These are phyloP conservation scores for Drosophila siamana DNA, from an alignment of 2,888 invertebrate genomes.

Conservation along the genomic window DNA sequence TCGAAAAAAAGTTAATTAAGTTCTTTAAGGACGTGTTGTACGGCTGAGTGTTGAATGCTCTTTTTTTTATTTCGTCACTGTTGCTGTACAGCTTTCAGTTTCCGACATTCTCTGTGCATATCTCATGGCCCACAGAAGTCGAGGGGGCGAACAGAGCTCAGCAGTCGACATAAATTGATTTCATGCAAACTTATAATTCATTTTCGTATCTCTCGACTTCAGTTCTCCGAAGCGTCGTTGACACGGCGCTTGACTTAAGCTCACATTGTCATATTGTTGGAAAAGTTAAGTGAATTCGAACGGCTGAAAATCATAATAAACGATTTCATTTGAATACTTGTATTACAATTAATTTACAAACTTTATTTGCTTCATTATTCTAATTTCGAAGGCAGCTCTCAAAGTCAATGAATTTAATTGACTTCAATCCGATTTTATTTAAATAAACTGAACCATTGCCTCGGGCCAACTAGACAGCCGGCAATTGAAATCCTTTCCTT, in stretches of 20 bases:
- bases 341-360: not conserved
- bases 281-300: not conserved
- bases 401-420: conserved; percentile 36
- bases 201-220: conserved; percentile 46
- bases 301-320: not conserved
- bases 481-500: conserved; percentile 44
- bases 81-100: not conserved
- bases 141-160: conserved; percentile 1
- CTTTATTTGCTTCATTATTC: conserved; percentile 14
- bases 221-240: conserved; percentile 15
- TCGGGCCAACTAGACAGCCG: not conserved
- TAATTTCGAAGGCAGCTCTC: conserved; percentile 19
- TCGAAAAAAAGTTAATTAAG: conserved; percentile 72
- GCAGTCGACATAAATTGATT: conserved; percentile 65
- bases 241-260: too few species aligned
- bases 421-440: conserved; percentile 45
- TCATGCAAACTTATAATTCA: conserved; percentile 57
- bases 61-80: conserved; percentile 14
- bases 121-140: conserved; percentile 22
- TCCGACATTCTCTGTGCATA: conserved; percentile 46
- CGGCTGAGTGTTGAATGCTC: conserved; percentile 29
- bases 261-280: not conserved
- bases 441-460: conserved; percentile 19
- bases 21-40: conserved; percentile 72
- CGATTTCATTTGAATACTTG: conserved; percentile 9